Conservation (phyloP, 1,140 invertebrate genomes). For the Drosophila hydei region DNA sequence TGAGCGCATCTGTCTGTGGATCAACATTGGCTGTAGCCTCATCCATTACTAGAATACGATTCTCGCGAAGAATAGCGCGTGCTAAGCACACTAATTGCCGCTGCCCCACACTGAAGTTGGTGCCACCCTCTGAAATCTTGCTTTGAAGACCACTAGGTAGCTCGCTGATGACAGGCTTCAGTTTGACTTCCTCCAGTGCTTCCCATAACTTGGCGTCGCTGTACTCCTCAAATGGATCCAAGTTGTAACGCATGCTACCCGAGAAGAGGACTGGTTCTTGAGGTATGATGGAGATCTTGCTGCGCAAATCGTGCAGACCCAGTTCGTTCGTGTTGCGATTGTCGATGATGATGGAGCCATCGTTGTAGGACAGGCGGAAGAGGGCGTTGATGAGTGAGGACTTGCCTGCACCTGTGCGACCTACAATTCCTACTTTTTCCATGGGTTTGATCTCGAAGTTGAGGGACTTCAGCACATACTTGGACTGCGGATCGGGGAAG, state of each 20-base stretch:
- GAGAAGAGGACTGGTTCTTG: conserved; percentile 89
- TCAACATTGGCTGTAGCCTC: conserved; percentile 87
- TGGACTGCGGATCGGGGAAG: conserved; percentile 85
- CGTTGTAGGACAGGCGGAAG: conserved; percentile 86
- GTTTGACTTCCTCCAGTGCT: conserved; percentile 91
- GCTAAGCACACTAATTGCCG: conserved; percentile 89
- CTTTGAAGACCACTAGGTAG: conserved; percentile 83
- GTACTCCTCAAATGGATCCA: conserved; percentile 91
- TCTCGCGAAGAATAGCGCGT: conserved; percentile 89
- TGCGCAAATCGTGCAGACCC: conserved; percentile 86
- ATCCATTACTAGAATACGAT: conserved; percentile 87
- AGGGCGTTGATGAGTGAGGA: conserved; percentile 89
- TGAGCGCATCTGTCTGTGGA: conserved; percentile 88
- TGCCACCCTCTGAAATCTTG: conserved; percentile 86
- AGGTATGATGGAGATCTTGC: conserved; percentile 89
- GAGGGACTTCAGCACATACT: conserved; percentile 86
- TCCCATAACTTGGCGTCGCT: conserved; percentile 92
- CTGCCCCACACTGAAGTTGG: conserved; percentile 90
- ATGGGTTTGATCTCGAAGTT: conserved; percentile 85
- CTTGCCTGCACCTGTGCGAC: conserved; percentile 93
- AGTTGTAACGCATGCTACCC: conserved; percentile 88
- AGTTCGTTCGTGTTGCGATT: conserved; percentile 86
- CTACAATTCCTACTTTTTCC: conserved; percentile 88
- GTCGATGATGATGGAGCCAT: conserved; percentile 87
- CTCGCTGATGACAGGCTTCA: conserved; percentile 85